Percentiles rank a stretch among this genome's conserved stretches.
phyloP scores from a whole-genome alignment of 1,140 invertebrate species.

The Oedothorax gibbosus region DNA sequence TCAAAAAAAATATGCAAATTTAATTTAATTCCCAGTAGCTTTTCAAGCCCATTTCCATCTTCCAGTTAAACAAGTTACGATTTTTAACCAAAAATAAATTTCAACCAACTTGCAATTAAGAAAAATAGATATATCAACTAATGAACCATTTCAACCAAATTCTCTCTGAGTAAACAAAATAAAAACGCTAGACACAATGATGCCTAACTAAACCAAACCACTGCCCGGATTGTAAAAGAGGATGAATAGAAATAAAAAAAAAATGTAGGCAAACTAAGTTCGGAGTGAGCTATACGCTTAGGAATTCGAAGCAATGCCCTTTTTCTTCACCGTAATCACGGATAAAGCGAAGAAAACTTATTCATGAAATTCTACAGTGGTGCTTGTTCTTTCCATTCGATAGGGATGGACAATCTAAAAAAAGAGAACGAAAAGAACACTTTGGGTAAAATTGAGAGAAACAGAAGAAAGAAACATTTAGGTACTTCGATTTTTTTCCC shows the following conservation, averaged over 20 bases:
- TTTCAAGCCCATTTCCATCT: too few species aligned
- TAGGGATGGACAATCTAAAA: constrained; percentile 10
- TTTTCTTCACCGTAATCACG: constrained; percentile 22
- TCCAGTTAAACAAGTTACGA: too few species aligned
- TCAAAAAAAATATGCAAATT: too few species aligned
- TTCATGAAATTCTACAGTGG: constrained; percentile 44
- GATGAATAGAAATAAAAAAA: neutral
- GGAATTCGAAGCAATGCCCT: constrained; percentile 29
- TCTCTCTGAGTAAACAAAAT: too few species aligned
- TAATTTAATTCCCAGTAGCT: too few species aligned
- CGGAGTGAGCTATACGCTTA: neutral
- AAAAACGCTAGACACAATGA: too few species aligned
- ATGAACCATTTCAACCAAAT: too few species aligned
- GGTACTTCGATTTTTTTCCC: too few species aligned
- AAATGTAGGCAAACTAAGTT: neutral
- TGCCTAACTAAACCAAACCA: too few species aligned
- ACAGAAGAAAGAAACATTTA: constrained; percentile 6
- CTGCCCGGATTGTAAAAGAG: neutral
- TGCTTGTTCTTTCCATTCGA: constrained; percentile 9
- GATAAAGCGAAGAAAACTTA: constrained; percentile 36
- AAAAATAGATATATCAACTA: too few species aligned
- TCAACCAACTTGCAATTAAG: too few species aligned
- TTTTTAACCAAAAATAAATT: too few species aligned
- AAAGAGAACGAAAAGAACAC: neutral
- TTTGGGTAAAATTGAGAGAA: constrained; percentile 1